Percentiles rank a stretch among this genome's conserved stretches.
phyloP scores from a whole-genome alignment of 2,113 vertebrate species.

The Erythrocercus mccallii region DNA sequence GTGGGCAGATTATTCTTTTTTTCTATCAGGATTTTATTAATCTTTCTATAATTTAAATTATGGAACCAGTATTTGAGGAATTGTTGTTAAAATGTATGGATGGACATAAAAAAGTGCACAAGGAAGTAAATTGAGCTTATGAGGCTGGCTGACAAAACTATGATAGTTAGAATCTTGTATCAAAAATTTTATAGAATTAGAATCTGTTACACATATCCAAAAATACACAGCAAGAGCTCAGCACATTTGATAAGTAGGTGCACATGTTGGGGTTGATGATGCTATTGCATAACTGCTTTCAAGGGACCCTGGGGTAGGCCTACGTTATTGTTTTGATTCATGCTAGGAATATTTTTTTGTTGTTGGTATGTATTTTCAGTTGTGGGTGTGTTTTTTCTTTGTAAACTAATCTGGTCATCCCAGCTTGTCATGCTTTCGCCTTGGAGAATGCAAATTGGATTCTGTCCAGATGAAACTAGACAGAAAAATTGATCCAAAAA shows the following conservation, averaged over 20 bases:
- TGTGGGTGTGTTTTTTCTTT: neutral
- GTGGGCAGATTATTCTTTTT: neutral
- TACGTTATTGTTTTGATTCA: neutral
- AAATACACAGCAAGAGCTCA: neutral
- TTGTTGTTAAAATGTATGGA: neutral
- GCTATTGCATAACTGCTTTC: neutral
- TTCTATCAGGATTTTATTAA: neutral
- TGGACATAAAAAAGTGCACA: neutral
- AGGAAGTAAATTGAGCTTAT: neutral
- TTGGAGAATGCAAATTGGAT: neutral
- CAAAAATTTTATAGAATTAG: neutral
- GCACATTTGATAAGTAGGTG: neutral
- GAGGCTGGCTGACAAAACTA: neutral
- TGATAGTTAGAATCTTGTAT: neutral
- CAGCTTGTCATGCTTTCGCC: neutral
- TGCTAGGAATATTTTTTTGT: neutral
- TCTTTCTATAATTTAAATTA: neutral
- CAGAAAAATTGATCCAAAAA: neutral
- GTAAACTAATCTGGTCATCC: neutral
- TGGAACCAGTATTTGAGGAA: neutral
- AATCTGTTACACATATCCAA: neutral
- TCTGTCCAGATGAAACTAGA: neutral
- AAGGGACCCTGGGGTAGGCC: neutral
- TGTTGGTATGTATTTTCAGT: neutral
- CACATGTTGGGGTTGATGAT: neutral